A percentile compares a stretch with the other conserved stretches of the same genome.
Conservation (phyloP, 2,888 invertebrate species). For the Stenchaetothrips biformis region DNA sequence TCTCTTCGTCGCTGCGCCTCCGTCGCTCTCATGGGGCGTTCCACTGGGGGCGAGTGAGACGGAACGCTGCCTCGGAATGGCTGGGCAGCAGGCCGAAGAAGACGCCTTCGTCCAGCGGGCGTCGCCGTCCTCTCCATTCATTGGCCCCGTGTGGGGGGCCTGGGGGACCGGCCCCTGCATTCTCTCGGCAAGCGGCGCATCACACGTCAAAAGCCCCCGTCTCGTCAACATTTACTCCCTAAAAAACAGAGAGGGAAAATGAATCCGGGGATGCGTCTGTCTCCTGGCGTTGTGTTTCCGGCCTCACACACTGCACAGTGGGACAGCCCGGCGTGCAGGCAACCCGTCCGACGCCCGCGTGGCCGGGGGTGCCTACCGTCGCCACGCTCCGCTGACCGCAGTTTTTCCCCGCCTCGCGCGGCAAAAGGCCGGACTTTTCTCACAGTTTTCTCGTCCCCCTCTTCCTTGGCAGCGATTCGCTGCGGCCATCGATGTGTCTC, state of each 20-base stretch:
- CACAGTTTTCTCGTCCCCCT: neutral
- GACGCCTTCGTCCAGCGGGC: neutral
- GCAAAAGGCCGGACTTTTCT: neutral
- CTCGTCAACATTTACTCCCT: too few relatives aligned
- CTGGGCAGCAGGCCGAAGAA: too few relatives aligned
- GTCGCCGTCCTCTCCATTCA: neutral
- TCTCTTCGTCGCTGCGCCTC: too few relatives aligned
- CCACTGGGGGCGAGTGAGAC: too few relatives aligned
- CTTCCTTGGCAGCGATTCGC: neutral
- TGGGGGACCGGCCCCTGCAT: neutral
- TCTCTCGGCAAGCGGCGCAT: neutral
- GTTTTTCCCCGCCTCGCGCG: neutral
- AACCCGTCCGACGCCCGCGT: neutral
- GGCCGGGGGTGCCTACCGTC: neutral
- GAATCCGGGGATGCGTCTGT: too few relatives aligned
- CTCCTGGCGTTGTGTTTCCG: too few relatives aligned
- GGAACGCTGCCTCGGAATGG: too few relatives aligned
- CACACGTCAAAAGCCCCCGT: neutral
- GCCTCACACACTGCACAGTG: too few relatives aligned
- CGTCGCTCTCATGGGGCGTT: too few relatives aligned
- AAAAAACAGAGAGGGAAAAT: too few relatives aligned
- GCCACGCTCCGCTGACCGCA: neutral
- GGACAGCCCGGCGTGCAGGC: neutral
- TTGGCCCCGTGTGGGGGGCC: neutral
- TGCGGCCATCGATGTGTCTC: constrained; percentile 8